phyloP scores from a whole-genome alignment of 2,113 vertebrate genomes.

The Sarotherodon lohbergeri region DNA sequence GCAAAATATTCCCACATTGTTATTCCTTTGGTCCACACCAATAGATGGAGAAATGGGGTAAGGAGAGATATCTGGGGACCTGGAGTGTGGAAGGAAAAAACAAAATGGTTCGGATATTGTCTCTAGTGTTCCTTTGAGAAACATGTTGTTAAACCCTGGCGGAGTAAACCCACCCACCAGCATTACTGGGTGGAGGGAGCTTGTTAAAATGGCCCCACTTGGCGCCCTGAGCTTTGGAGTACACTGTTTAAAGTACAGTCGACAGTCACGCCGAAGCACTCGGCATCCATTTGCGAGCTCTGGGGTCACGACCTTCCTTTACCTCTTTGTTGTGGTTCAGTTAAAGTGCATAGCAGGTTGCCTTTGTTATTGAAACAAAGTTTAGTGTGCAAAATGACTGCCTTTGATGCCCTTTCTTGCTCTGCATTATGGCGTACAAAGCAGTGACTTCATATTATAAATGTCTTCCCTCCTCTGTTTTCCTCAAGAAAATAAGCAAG shows the following conservation, averaged over 20 bases:
- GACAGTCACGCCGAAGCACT: slow-evolving; percentile 58
- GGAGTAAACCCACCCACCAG: slow-evolving; percentile 8
- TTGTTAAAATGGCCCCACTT: slow-evolving; percentile 55
- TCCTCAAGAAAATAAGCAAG: slow-evolving; percentile 54
- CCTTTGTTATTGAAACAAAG: slow-evolving; percentile 72
- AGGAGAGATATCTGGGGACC: not conserved
- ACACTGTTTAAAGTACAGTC: slow-evolving; percentile 53
- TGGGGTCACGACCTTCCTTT: slow-evolving; percentile 47
- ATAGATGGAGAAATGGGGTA: not conserved
- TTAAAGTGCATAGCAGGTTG: slow-evolving; percentile 69
- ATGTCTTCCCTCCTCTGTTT: slow-evolving; percentile 64
- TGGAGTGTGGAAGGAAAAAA: not conserved
- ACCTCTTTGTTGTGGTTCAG: slow-evolving; percentile 74
- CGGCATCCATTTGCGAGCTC: slow-evolving; percentile 52
- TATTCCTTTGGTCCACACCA: not conserved
- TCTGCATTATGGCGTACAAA: slow-evolving; percentile 53
- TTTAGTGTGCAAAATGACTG: slow-evolving; percentile 58
- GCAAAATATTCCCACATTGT: slow-evolving; percentile 32
- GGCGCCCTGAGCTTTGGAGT: slow-evolving; percentile 7
- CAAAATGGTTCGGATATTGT: not conserved
- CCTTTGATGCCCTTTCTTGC: slow-evolving; percentile 62
- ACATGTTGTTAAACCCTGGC: not conserved
- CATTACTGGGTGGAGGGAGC: slow-evolving; percentile 15
- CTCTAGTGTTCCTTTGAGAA: not conserved
- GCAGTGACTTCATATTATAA: slow-evolving; percentile 70